Conservation (phyloP, 2,888 invertebrate genomes). For the Pollenia angustigena region DNA sequence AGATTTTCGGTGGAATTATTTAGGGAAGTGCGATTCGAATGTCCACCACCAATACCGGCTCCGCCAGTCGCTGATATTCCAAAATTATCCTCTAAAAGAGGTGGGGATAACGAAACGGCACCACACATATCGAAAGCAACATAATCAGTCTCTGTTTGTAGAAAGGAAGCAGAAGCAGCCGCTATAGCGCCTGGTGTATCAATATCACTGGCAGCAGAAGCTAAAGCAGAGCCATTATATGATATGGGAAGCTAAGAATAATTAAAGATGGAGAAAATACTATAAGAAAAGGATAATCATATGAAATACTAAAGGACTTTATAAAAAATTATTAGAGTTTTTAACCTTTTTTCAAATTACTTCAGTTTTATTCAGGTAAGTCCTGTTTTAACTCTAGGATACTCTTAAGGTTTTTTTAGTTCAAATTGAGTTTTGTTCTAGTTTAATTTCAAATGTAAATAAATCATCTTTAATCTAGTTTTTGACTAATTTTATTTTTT, state of each 20-base stretch:
- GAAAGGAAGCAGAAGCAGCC: conserved; percentile 48
- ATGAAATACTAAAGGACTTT: too few species aligned
- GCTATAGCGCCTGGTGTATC: conserved; percentile 69
- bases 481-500: too few species aligned
- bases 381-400: too few species aligned
- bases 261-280: background rate
- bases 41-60: conserved; percentile 45
- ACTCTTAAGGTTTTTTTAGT: too few species aligned
- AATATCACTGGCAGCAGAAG: conserved; percentile 49
- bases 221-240: conserved; percentile 53
- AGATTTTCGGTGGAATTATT: conserved; percentile 84
- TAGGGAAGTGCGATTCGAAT: conserved; percentile 79
- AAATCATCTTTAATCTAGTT: too few species aligned
- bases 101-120: conserved; percentile 72
- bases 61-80: conserved; percentile 71
- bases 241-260: conserved; percentile 52
- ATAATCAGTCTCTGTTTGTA: conserved; percentile 64
- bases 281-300: background rate
- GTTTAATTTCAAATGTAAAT: too few species aligned
- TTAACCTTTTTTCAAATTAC: too few species aligned
- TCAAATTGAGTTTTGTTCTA: too few species aligned
- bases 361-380: too few species aligned
- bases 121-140: conserved; percentile 69
- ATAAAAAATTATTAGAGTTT: too few species aligned
- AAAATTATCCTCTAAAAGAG: conserved; percentile 67